Percentiles rank a stretch among this genome's conserved stretches.
phyloP scores from a whole-genome alignment of 2,888 invertebrate genomes.

The Parnassius mnemosyne region DNA sequence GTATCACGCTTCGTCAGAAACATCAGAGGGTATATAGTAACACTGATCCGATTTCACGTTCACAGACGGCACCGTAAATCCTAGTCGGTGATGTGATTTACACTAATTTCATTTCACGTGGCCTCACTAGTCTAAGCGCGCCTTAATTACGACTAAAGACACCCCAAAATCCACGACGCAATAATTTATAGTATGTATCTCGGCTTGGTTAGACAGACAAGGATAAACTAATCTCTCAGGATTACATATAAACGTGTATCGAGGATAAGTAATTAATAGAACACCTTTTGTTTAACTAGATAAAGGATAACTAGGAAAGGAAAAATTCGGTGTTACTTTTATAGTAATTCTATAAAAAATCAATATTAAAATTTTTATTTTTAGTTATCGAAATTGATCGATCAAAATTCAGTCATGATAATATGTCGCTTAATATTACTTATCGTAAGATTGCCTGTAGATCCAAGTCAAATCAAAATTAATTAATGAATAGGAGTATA shows the following conservation, averaged over 20 bases:
- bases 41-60: conserved; percentile 72
- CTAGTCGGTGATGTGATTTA: conserved; percentile 73
- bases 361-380: no score
- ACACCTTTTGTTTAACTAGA: background rate
- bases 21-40: conserved; percentile 64
- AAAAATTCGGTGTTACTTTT: background rate
- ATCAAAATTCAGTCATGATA: no score
- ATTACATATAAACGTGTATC: conserved; percentile 13
- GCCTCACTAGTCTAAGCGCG: conserved; percentile 54
- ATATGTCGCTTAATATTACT: no score
- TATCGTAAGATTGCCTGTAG: no score
- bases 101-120: conserved; percentile 74
- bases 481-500: no score
- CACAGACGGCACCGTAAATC: conserved; percentile 65
- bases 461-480: no score
- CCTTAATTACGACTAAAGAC: conserved; percentile 66
- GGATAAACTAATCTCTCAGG: conserved; percentile 19
- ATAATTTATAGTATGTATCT: conserved; percentile 38
- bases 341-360: background rate
- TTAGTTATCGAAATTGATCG: no score
- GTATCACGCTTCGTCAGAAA: conserved; percentile 51
- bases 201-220: conserved; percentile 25
- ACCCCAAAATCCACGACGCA: conserved; percentile 39
- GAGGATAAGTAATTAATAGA: conserved; percentile 21
- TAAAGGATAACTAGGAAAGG: background rate